Base-by-base conservation (phyloP, 1,140 invertebrate genomes). In the Meloidogyne exigua region DNA sequence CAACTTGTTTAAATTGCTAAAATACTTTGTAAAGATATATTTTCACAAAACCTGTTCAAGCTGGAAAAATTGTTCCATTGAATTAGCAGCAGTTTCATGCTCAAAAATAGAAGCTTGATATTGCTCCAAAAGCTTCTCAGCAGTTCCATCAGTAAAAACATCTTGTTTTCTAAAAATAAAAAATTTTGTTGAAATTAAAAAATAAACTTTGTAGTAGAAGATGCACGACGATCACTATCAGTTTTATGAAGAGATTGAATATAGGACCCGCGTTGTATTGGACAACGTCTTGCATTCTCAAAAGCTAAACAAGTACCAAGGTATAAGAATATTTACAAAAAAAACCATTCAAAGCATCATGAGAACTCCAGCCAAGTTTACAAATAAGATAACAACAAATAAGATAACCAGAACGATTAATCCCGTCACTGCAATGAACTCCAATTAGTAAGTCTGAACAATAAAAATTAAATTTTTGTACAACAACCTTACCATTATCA, bases 361-460 rank as follows among this genome's bases (percentile, higher is more conserved):
- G 75, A 11, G 77, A 80, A 64, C 75, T 76, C 80, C 76, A 84
- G 89, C 92, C 90, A 84, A 91, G 92, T 80, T 91, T 89, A 83
- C 79, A 79, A 49, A 87, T 83, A 7, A 86, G 78, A 78, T 87
- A 90, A 81, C 89, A 88, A 81, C 93, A 95, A 71, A 95, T 91
- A 75, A 95, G 90, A 86, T 94, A 95, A 0, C 94, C 94, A 7
- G 93, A 93, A 75, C 94, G 90, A 87, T 96, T 95, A 2, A 95
- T 89, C 12, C 94, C 94, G 87, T 95, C 93, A 0, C 94, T 95
- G 87, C 94, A 95, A 86, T 95, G 94, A 21, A 95, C 92, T 36
- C 93, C 94, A 82, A 95, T 91, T n/a, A 95, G 83, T 80, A 90
- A 90, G 87, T 92, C 93, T 94, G 89, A 1, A n/a, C 5, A 57